A percentile compares a stretch with the other conserved stretches of the same genome.
Conservation (phyloP, 2,113 vertebrate species). For the Ovis canadensis region DNA sequence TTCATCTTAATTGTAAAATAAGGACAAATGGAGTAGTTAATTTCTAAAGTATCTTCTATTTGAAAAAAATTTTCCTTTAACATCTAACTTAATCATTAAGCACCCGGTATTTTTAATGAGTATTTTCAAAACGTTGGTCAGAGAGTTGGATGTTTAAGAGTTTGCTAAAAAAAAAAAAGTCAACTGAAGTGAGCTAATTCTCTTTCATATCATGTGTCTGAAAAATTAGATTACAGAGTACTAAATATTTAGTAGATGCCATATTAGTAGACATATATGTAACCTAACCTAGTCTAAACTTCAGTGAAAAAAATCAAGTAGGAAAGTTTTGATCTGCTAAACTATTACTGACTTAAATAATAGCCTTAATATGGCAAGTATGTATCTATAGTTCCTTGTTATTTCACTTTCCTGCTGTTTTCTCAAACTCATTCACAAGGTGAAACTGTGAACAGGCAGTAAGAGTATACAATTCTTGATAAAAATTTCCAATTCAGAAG, state of each 20-base stretch:
- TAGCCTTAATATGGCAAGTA: background rate
- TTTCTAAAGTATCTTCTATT: conserved; percentile 9
- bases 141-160: background rate
- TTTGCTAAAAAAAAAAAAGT: background rate
- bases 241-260: background rate
- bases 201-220: background rate
- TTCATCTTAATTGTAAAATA: background rate
- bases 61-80: conserved; percentile 30
- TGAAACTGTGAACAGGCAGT: background rate
- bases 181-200: conserved; percentile 25
- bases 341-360: background rate
- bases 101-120: background rate
- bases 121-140: background rate
- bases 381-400: background rate
- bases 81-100: background rate
- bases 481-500: background rate
- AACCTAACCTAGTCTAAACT: conserved; percentile 15
- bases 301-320: background rate
- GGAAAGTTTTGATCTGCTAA: conserved; percentile 28
- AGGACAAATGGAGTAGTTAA: background rate
- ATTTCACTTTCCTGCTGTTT: background rate
- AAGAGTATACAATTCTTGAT: background rate
- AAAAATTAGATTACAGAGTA: conserved; percentile 34
- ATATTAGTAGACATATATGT: background rate
- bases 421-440: conserved; percentile 5